Evolutionary conservation across 2,113 vertebrate species (phyloP).

Genomic region (Gnathonemus echidnorhynchus): DNA sequence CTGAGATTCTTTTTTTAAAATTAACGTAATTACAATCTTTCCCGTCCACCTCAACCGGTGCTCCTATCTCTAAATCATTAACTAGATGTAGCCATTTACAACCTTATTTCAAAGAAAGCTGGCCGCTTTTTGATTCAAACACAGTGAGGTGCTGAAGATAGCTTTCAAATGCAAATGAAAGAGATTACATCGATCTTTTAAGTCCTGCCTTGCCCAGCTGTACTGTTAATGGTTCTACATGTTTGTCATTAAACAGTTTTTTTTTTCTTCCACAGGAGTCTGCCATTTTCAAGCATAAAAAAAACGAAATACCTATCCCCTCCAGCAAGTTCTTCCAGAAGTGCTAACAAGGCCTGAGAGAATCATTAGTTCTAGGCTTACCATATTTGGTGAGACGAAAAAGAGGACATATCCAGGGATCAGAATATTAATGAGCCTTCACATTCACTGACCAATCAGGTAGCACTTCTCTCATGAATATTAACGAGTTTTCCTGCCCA

Average conservation of each 20-base stretch:
- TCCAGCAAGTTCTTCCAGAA: not conserved
- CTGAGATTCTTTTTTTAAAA: not conserved
- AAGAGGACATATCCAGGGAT: not conserved
- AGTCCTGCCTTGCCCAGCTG: not conserved
- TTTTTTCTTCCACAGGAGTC: not conserved
- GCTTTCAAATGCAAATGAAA: slow-evolving; percentile 15
- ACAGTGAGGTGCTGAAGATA: slow-evolving; percentile 5
- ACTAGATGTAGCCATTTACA: slow-evolving; percentile 1
- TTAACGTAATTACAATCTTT: not conserved
- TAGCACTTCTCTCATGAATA: not conserved
- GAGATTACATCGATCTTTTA: slow-evolving; percentile 18
- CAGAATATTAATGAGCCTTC: not conserved
- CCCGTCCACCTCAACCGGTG: not conserved
- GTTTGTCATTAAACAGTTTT: slow-evolving; percentile 10
- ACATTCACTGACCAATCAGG: not conserved
- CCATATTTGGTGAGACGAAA: not conserved
- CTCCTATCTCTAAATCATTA: slow-evolving; percentile 1
- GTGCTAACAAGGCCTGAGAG: not conserved
- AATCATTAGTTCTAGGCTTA: not conserved
- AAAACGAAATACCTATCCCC: not conserved
- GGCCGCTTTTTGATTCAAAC: slow-evolving; percentile 6
- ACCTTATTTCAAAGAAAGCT: not conserved
- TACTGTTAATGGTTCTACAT: not conserved
- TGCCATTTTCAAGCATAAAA: not conserved
- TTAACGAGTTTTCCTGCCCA: not conserved